Percentiles rank a stretch among this genome's conserved stretches.
These are phyloP conservation scores for Laterallus jamaicensis DNA, from an alignment of 2,113 vertebrate genomes.

Conservation along the genomic window DNA sequence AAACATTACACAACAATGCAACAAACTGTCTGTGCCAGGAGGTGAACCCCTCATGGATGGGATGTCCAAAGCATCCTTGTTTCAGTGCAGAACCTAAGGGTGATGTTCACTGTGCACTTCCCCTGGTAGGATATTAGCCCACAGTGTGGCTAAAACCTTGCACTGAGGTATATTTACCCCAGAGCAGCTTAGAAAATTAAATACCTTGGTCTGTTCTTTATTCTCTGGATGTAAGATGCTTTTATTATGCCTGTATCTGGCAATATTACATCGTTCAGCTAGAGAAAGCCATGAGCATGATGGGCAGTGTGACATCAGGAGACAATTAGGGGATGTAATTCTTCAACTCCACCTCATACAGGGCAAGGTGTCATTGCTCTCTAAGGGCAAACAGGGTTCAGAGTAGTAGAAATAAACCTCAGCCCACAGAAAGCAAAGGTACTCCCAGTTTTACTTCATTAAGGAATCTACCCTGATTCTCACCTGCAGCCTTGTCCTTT, in stretches of 20 bases:
- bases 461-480: not conserved
- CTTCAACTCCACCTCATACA: not conserved
- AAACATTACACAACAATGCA: not conserved
- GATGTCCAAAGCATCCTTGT: not conserved
- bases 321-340: not conserved
- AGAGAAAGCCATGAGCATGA: not conserved
- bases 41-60: fast-evolving
- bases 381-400: not conserved
- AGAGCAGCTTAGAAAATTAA: not conserved
- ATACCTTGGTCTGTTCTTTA: not conserved
- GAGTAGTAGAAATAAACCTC: not conserved
- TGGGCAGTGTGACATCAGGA: not conserved
- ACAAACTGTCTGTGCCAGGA: not conserved
- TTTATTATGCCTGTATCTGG: not conserved
- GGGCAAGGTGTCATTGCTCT: not conserved
- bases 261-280: not conserved
- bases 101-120: too few species aligned
- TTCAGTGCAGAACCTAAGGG: not conserved
- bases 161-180: not conserved
- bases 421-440: not conserved
- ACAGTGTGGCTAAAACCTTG: not conserved
- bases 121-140: not conserved
- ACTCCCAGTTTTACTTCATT: fast-evolving
- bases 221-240: not conserved
- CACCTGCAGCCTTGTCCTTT: not conserved